Evolutionary conservation across 2,797 vertebrate genomes (phyloP).

Genomic region (Rhadinocentrus ornatus): DNA sequence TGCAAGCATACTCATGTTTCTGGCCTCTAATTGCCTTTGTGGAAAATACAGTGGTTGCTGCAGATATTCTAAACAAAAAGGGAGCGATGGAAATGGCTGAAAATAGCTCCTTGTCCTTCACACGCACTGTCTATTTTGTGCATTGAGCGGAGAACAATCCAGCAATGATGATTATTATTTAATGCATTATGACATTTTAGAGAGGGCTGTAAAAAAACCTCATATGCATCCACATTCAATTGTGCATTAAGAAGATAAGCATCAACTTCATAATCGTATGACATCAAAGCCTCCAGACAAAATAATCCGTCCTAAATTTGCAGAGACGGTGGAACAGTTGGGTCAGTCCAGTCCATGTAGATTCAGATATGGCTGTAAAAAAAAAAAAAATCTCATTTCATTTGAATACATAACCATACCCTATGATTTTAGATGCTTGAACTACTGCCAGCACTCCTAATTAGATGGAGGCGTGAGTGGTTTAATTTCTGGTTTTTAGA

Average conservation of each 20-base stretch:
- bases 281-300: slow-evolving; percentile 54
- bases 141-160: slow-evolving; percentile 7
- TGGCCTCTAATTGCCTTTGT: slow-evolving; percentile 82
- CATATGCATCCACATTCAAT: slow-evolving; percentile 21
- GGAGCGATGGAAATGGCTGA: slow-evolving; percentile 39
- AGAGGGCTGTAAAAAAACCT: slow-evolving; percentile 5
- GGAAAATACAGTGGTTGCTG: slow-evolving; percentile 70
- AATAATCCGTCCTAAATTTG: slow-evolving; percentile 62
- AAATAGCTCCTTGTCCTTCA: slow-evolving; percentile 30
- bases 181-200: slow-evolving; percentile 13
- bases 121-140: slow-evolving; percentile 6
- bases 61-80: slow-evolving; percentile 46
- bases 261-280: slow-evolving; percentile 44
- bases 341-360: slow-evolving; percentile 36
- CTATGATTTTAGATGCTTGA: slow-evolving; percentile 24
- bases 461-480: slow-evolving; percentile 20
- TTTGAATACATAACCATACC: slow-evolving; percentile 38
- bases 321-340: slow-evolving; percentile 39
- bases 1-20: slow-evolving; percentile 74
- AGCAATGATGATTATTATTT: slow-evolving; percentile 13
- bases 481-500: slow-evolving; percentile 30
- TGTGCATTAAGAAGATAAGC: slow-evolving; percentile 19
- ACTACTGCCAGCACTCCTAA: slow-evolving; percentile 22
- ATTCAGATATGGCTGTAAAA: slow-evolving; percentile 39
- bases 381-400: slow-evolving; percentile 38